A percentile compares a stretch with the other conserved stretches of the same genome.
These are phyloP conservation scores for Plagodis dolabraria DNA, from an alignment of 2,888 invertebrate genomes.

Conservation along the genomic window DNA sequence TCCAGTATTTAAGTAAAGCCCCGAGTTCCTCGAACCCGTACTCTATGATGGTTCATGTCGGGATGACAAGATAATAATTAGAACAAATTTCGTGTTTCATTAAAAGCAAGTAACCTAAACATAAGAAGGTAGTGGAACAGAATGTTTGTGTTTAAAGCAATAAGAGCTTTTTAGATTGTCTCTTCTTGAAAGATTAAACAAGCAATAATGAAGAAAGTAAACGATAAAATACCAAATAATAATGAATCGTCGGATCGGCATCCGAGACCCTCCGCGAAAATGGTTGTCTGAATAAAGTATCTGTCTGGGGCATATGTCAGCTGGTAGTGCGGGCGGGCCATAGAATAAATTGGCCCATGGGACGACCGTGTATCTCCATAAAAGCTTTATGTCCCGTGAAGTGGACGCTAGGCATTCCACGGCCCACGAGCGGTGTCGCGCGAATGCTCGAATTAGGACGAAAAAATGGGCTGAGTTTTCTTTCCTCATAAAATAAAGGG, in stretches of 20 bases:
- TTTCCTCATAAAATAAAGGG: slow-evolving; percentile 30
- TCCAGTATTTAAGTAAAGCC: no score
- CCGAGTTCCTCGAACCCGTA: no score
- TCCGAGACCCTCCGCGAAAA: slow-evolving; percentile 26
- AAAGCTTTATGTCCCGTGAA: slow-evolving; percentile 76
- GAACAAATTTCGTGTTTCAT: no score
- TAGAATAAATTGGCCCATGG: slow-evolving; percentile 53
- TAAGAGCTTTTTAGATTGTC: no score
- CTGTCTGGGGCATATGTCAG: slow-evolving; percentile 45
- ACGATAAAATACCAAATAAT: slow-evolving; percentile 15
- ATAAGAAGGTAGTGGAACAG: no score
- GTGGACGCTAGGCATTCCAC: slow-evolving; percentile 54
- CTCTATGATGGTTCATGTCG: no score
- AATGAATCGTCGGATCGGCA: slow-evolving; percentile 25
- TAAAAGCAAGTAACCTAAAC: no score
- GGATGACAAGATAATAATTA: no score
- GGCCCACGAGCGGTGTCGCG: slow-evolving; percentile 33
- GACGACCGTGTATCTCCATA: slow-evolving; percentile 63
- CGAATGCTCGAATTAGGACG: slow-evolving; percentile 46
- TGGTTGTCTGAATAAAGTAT: slow-evolving; percentile 47
- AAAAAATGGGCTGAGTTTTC: slow-evolving; percentile 44
- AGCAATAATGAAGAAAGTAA: slow-evolving; percentile 11
- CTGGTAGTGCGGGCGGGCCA: slow-evolving; percentile 38
- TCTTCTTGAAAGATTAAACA: slow-evolving; percentile 1
- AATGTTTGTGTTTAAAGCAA: no score